Evolutionary conservation across 2,113 vertebrate species (phyloP).

Genomic region (Setophaga kirtlandii): DNA sequence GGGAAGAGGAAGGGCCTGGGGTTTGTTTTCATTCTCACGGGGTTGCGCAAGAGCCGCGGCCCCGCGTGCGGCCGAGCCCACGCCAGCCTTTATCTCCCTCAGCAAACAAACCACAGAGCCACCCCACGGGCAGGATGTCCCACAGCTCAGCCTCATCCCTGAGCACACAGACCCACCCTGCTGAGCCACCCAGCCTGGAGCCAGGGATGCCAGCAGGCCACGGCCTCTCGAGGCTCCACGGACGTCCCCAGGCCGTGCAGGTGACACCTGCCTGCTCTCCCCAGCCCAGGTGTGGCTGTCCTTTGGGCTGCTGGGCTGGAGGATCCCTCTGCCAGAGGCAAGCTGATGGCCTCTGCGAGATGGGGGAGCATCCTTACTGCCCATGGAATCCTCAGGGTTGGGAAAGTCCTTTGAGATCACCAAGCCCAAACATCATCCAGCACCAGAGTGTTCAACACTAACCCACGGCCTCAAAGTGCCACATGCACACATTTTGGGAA

Average conservation of each 20-base stretch:
- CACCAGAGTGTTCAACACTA: neutral
- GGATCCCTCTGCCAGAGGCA: neutral
- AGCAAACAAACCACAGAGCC: neutral
- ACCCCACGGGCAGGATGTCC: neutral
- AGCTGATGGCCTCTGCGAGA: rapidly evolving
- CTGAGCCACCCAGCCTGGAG: neutral
- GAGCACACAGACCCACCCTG: rapidly evolving
- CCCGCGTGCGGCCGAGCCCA: neutral
- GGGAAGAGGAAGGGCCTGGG: neutral
- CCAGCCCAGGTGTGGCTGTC: neutral
- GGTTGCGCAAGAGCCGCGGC: neutral
- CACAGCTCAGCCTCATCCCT: neutral
- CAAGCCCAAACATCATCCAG: neutral
- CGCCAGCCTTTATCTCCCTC: neutral
- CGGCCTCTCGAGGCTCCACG: rapidly evolving
- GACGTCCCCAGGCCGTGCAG: rapidly evolving
- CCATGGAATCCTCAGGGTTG: neutral
- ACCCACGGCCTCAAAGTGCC: neutral
- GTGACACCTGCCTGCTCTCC: neutral
- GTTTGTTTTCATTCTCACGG: neutral
- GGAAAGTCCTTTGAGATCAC: neutral
- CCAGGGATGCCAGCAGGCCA: neutral
- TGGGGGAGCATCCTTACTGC: neutral
- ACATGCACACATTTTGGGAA: neutral
- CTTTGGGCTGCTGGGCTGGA: rapidly evolving